These are phyloP conservation scores for Aphelenchoides besseyi DNA, from an alignment of 1,140 invertebrate genomes.

Conservation along the genomic window DNA sequence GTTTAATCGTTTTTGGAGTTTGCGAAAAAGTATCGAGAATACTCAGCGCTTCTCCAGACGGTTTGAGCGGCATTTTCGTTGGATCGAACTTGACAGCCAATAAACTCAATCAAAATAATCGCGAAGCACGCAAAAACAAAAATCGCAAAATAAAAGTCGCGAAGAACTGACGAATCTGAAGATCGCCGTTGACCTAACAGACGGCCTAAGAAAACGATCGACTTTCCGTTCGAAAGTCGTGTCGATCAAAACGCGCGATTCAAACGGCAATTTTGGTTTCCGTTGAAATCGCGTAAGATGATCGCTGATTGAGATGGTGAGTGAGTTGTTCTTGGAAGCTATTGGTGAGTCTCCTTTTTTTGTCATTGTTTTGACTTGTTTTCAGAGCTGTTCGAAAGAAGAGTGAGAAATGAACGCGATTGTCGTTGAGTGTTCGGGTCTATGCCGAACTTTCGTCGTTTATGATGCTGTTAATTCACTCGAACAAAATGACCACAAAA, in stretches of 20 bases:
- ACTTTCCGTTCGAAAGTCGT: background rate
- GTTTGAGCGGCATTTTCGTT: conserved; percentile 60
- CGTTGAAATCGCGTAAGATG: background rate
- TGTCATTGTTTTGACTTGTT: conserved; percentile 7
- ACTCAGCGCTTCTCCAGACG: conserved; percentile 56
- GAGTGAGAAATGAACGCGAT: conserved; percentile 66
- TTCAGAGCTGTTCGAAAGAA: conserved; percentile 41
- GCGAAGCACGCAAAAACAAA: background rate
- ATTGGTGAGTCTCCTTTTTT: conserved; percentile 37
- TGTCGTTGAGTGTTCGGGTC: conserved; percentile 92
- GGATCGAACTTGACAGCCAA: background rate
- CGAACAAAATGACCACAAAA: too few relatives aligned
- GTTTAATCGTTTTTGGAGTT: background rate
- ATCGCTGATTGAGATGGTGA: conserved; percentile 24
- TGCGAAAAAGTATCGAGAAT: background rate
- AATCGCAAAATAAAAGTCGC: background rate
- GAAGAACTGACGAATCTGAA: background rate
- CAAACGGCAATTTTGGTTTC: background rate
- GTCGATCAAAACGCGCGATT: background rate
- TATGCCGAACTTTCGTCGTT: too few relatives aligned
- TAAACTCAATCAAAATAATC: background rate
- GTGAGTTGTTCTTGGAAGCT: conserved; percentile 41
- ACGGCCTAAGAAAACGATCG: background rate
- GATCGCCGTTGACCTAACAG: background rate
- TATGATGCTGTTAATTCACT: too few relatives aligned